phyloP scores from a whole-genome alignment of 2,113 vertebrate species.

The Cyprinodon tularosa region DNA sequence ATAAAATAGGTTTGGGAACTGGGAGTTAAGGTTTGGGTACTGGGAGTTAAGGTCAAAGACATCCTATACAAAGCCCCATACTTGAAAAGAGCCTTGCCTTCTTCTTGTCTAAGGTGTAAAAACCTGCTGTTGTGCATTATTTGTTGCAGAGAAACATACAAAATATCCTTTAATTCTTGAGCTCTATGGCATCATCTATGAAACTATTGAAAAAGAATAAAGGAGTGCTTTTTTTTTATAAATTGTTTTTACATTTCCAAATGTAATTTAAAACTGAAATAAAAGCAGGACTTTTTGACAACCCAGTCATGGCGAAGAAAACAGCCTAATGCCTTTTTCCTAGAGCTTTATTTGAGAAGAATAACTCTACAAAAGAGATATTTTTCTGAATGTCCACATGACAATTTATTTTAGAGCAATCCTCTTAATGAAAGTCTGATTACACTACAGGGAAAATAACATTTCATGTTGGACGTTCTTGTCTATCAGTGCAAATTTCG shows the following conservation, averaged over 20 bases:
- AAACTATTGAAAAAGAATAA: background rate
- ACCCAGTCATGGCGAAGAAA: background rate
- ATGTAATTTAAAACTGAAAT: background rate
- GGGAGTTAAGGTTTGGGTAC: background rate
- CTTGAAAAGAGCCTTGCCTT: background rate
- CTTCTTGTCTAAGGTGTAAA: background rate
- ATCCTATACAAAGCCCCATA: background rate
- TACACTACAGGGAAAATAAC: slow-evolving; percentile 9
- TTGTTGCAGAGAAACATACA: background rate
- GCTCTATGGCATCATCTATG: background rate
- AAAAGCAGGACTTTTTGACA: slow-evolving; percentile 19
- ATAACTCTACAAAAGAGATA: slow-evolving; percentile 1
- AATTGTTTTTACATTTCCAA: background rate
- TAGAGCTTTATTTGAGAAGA: slow-evolving; percentile 12
- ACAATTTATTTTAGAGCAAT: slow-evolving; percentile 13
- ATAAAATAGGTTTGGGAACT: background rate
- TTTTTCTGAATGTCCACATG: slow-evolving; percentile 1
- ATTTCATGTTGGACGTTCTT: slow-evolving; percentile 32
- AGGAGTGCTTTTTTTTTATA: background rate
- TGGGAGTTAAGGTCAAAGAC: background rate
- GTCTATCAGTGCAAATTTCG: slow-evolving; percentile 47
- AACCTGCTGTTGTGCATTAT: background rate
- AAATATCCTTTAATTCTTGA: background rate
- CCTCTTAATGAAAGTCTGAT: slow-evolving; percentile 10
- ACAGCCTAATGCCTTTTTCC: background rate